These are phyloP conservation scores for Aricia agestis DNA, from an alignment of 1,140 invertebrate genomes.

Conservation along the genomic window DNA sequence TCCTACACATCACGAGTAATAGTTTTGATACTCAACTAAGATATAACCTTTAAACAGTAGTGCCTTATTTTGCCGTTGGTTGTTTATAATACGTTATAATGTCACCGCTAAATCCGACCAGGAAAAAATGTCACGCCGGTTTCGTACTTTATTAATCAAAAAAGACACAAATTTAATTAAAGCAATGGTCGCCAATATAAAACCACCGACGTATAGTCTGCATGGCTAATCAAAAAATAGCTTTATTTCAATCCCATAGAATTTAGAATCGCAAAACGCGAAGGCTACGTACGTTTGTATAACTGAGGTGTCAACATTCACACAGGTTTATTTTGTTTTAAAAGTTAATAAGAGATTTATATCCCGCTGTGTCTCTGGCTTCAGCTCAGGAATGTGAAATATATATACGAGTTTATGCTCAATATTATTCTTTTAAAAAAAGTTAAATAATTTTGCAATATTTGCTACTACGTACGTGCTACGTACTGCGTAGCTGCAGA, in stretches of 20 bases:
- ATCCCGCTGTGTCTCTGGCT: conserved; percentile 41
- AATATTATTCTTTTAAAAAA: background rate
- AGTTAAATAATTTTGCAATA: no score
- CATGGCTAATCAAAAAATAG: conserved; percentile 7
- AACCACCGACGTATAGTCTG: conserved; percentile 41
- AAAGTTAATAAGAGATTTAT: conserved; percentile 48
- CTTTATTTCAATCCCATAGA: conserved; percentile 25
- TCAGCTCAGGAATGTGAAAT: conserved; percentile 8
- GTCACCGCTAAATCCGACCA: background rate
- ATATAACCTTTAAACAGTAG: no score
- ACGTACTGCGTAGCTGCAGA: no score
- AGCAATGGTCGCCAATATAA: conserved; percentile 41
- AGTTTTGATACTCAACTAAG: no score
- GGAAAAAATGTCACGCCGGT: background rate
- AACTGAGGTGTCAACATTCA: conserved; percentile 46
- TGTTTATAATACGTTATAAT: background rate
- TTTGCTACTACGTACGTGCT: no score
- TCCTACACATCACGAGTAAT: no score
- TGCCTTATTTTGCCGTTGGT: background rate
- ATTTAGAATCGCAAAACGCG: conserved; percentile 19
- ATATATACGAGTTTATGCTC: conserved; percentile 1
- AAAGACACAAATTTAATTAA: conserved; percentile 58
- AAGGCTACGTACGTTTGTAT: conserved; percentile 24
- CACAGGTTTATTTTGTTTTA: conserved; percentile 47
- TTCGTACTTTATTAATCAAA: conserved; percentile 50